These are phyloP conservation scores for Tautogolabrus adspersus DNA, from an alignment of 2,113 vertebrate genomes.

Conservation along the genomic window DNA sequence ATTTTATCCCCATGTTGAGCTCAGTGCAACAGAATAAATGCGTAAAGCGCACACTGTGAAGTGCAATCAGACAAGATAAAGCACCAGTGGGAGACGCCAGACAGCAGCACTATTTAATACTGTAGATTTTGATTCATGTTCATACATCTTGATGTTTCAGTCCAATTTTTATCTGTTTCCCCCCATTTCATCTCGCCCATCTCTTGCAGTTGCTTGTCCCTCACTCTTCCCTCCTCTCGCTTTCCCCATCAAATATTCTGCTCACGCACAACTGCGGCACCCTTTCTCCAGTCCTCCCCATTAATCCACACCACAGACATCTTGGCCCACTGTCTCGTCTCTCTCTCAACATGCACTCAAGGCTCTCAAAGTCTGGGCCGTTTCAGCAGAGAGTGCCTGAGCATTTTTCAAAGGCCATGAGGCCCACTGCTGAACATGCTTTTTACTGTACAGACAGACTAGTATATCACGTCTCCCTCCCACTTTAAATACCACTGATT, in stretches of 20 bases:
- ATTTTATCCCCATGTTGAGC: conserved; percentile 14
- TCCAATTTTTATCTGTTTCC: conserved; percentile 38
- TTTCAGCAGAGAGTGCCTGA: conserved; percentile 47
- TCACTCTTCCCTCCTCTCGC: conserved; percentile 69
- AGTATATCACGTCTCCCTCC: conserved; percentile 24
- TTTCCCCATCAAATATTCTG: conserved; percentile 85
- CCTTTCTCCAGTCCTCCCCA: conserved; percentile 88
- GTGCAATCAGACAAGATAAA: conserved; percentile 35
- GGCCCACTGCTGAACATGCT: conserved; percentile 48
- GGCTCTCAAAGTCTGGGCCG: conserved; percentile 64
- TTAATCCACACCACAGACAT: conserved; percentile 89
- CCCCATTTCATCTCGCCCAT: conserved; percentile 55
- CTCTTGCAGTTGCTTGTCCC: conserved; percentile 71
- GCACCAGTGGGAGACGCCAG: conserved; percentile 22
- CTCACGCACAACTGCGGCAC: conserved; percentile 92
- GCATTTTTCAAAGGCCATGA: conserved; percentile 57
- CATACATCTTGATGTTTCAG: conserved; percentile 48
- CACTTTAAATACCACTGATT: conserved; percentile 25
- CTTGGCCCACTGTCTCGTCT: conserved; percentile 84
- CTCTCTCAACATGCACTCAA: conserved; percentile 74
- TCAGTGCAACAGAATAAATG: conserved; percentile 26
- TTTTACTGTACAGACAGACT: conserved; percentile 45
- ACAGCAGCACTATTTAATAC: conserved; percentile 50
- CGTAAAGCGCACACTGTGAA: conserved; percentile 9
- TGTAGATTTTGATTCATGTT: conserved; percentile 45